Percentiles rank a stretch among this genome's conserved stretches.
These are phyloP conservation scores for Darevskia mixta DNA, from an alignment of 2,797 vertebrate genomes.

Conservation along the genomic window DNA sequence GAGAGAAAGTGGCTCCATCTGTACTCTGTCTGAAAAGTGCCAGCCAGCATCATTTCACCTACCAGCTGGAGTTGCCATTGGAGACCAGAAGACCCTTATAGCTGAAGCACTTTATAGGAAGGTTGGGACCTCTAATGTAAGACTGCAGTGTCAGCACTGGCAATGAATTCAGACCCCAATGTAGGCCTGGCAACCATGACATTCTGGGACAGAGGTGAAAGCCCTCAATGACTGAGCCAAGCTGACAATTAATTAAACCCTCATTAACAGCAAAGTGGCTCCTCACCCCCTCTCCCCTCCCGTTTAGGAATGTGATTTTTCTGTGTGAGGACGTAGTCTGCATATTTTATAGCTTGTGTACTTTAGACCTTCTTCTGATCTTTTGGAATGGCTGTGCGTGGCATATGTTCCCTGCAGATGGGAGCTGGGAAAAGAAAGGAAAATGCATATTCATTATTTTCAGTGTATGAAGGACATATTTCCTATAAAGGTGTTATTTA, in stretches of 20 bases:
- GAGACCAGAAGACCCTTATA: conserved; percentile 60
- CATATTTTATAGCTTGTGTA: conserved; percentile 73
- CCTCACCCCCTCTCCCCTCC: conserved; percentile 15
- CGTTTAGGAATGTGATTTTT: conserved; percentile 61
- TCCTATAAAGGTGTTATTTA: conserved; percentile 31
- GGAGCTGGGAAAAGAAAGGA: conserved; percentile 60
- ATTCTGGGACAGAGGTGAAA: conserved; percentile 71
- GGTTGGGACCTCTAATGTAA: conserved; percentile 66
- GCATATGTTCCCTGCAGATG: conserved; percentile 75
- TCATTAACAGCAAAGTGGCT: conserved; percentile 70
- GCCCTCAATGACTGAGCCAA: conserved; percentile 69
- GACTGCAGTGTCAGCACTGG: conserved; percentile 72
- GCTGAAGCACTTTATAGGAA: conserved; percentile 72
- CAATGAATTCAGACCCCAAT: conserved; percentile 66
- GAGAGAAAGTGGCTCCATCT: conserved; percentile 58
- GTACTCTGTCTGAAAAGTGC: conserved; percentile 62
- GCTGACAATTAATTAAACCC: conserved; percentile 74
- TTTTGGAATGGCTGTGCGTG: conserved; percentile 56
- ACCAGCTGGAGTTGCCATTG: conserved; percentile 70
- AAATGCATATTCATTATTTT: conserved; percentile 70
- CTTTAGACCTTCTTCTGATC: conserved; percentile 68
- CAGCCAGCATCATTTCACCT: conserved; percentile 65
- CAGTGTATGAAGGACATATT: conserved; percentile 42
- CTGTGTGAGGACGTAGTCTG: conserved; percentile 65
- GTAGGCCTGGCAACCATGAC: conserved; percentile 68